Base-by-base conservation (phyloP, 2,888 invertebrate genomes). In the Scrobipalpa atriplicella region DNA sequence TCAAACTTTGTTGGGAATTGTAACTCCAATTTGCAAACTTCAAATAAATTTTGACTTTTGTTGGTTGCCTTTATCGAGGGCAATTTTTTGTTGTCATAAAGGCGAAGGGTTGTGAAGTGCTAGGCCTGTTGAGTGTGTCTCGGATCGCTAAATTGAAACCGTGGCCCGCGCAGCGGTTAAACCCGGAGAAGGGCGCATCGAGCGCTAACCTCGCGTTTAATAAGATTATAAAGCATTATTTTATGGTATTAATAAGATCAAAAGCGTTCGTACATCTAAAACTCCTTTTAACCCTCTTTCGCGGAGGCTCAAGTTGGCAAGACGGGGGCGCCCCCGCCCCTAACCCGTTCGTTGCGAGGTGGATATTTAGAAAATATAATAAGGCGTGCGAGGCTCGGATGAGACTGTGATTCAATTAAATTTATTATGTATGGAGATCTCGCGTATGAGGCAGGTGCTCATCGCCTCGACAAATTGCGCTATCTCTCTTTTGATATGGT, bases 181-280 rank as follows among this genome's bases (percentile, higher is more conserved):
- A 82, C 81, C 76, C 74, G 73, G 75, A 73, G 79, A 74, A 87
- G 90, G 87, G 89, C 82, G 86, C 83, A 78, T 82, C 84, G 85
- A 92, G 93, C 93, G 93, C 93, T 94, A 94, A 95, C 94, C 94
- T 94, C 94, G 94, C 94, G 94, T 94, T 94, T 95, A 95, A 95
- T 95, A 94, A 94, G 95, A 95, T 95, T 95, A 95, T 94, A 93
- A 94, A 93, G 95, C 94, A 95, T 95, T 95, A 95, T 95, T 95
- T 95, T 94, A 94, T 94, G 94, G 94, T 93, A 95, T 95, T 95
- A 95, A 95, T 95, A 94, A 95, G 95, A 95, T 95, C 95, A 95
- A 95, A 95, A 94, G 94, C 94, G 94, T 94, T 93, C 93, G 86
- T 92, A 93, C 93, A 90, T 92, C 93, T 90, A 87, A 91, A 93